Conservation (phyloP, 2,797 vertebrate genomes). For the Tenualosa thibaudeaui region DNA sequence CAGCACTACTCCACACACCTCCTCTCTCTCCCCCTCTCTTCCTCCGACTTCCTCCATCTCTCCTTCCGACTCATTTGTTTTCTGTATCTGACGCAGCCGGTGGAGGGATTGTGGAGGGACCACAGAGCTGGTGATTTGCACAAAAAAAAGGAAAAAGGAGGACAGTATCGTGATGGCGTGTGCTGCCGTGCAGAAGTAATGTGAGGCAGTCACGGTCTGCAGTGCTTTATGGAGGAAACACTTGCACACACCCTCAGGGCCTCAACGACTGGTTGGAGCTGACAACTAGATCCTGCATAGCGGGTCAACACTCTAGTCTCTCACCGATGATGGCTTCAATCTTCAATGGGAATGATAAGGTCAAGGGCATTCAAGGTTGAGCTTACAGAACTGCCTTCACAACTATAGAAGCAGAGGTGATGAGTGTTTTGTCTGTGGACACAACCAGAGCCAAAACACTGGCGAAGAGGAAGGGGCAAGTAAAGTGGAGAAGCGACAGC, state of each 20-base stretch:
- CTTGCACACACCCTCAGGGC: neutral
- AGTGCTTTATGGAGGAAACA: neutral
- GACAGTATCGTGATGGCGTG: constrained; percentile 15
- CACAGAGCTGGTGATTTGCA: neutral
- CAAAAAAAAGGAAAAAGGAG: neutral
- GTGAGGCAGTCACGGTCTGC: neutral
- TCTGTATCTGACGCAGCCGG: constrained; percentile 17
- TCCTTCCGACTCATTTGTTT: constrained; percentile 19
- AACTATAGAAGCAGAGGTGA: neutral
- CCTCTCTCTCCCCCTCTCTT: neutral
- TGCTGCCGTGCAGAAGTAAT: constrained; percentile 4
- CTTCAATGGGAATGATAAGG: neutral
- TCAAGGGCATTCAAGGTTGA: constrained; percentile 13
- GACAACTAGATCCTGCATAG: neutral
- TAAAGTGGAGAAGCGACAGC: neutral
- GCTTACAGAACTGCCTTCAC: neutral
- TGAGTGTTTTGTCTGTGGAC: neutral
- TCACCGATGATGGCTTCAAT: neutral
- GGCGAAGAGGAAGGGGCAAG: neutral
- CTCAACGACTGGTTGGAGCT: neutral
- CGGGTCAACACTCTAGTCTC: neutral
- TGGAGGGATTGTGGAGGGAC: neutral
- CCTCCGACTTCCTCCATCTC: neutral
- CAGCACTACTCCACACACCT: neutral
- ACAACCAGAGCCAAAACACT: too few species aligned